A percentile compares a stretch with the other conserved stretches of the same genome.
phyloP scores from a whole-genome alignment of 2,888 invertebrate genomes.

The Caenorhabditis sp. region DNA sequence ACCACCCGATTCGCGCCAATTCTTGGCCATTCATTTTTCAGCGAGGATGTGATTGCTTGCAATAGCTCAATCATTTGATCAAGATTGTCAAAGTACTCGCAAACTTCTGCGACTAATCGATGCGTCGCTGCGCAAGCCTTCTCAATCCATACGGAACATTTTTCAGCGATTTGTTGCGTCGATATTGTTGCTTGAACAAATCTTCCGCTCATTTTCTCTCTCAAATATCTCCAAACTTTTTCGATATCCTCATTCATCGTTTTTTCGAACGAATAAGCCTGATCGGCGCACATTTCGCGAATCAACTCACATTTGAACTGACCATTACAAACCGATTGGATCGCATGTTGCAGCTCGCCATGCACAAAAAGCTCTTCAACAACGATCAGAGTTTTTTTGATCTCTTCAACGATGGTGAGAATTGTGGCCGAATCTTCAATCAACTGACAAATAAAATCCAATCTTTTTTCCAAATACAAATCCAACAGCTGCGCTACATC shows the following conservation, averaged over 20 bases:
- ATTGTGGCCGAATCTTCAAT: constrained; percentile 47
- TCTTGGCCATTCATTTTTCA: constrained; percentile 59
- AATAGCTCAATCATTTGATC: constrained; percentile 64
- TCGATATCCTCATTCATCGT: constrained; percentile 47
- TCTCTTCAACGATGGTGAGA: constrained; percentile 46
- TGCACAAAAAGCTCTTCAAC: constrained; percentile 51
- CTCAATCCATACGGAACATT: constrained; percentile 33
- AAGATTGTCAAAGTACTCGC: constrained; percentile 61
- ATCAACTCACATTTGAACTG: constrained; percentile 43
- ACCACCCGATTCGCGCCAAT: constrained; percentile 43
- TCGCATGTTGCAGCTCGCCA: constrained; percentile 45
- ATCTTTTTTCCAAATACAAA: constrained; percentile 57
- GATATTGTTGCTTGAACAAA: constrained; percentile 18
- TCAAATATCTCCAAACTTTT: constrained; percentile 32
- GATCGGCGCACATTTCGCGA: constrained; percentile 41
- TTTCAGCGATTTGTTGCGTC: constrained; percentile 19
- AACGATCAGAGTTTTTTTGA: constrained; percentile 44
- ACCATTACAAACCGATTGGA: constrained; percentile 44
- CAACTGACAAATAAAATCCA: constrained; percentile 33
- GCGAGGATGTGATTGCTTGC: constrained; percentile 52
- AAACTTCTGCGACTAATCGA: constrained; percentile 55
- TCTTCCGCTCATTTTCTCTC: constrained; percentile 33
- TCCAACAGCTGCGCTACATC: constrained; percentile 57
- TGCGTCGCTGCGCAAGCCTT: constrained; percentile 50
- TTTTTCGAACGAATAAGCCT: constrained; percentile 41